A percentile compares a stretch with the other conserved stretches of the same genome.
Evolutionary conservation across 1,140 invertebrate genomes (phyloP).

Genomic region (Mizuhopecten yessoensis): DNA sequence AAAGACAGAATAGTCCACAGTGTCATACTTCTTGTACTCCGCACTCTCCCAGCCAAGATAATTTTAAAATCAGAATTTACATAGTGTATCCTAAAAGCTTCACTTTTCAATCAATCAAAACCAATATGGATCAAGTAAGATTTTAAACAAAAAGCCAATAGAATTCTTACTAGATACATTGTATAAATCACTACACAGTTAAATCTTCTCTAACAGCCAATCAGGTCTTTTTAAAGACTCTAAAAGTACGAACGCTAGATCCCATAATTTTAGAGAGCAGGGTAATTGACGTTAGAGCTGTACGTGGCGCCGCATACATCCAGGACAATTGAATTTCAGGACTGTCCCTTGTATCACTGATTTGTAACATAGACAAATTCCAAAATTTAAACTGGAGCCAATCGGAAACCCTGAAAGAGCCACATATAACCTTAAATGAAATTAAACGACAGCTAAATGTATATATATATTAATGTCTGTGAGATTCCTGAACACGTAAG

Average conservation of each 20-base stretch:
- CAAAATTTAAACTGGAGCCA: background rate
- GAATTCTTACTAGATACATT: too few relatives aligned
- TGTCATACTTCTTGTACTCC: too few relatives aligned
- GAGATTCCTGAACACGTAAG: background rate
- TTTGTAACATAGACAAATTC: background rate
- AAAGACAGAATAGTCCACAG: too few relatives aligned
- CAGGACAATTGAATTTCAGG: background rate
- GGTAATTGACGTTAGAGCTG: background rate
- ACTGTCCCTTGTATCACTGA: background rate
- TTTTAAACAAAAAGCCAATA: too few relatives aligned
- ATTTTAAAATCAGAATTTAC: too few relatives aligned
- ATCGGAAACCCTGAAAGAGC: background rate
- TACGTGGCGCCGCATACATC: background rate
- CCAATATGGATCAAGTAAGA: too few relatives aligned
- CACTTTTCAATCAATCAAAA: too few relatives aligned
- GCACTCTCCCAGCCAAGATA: too few relatives aligned
- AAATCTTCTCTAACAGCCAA: background rate
- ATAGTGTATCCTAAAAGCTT: too few relatives aligned
- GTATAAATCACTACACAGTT: background rate
- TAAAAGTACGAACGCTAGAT: background rate
- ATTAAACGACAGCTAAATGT: background rate
- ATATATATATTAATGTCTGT: background rate
- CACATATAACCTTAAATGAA: slow-evolving; percentile 3
- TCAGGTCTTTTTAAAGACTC: background rate
- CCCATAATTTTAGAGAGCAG: background rate